phyloP scores from a whole-genome alignment of 2,888 invertebrate genomes.

The Oligia strigilis region DNA sequence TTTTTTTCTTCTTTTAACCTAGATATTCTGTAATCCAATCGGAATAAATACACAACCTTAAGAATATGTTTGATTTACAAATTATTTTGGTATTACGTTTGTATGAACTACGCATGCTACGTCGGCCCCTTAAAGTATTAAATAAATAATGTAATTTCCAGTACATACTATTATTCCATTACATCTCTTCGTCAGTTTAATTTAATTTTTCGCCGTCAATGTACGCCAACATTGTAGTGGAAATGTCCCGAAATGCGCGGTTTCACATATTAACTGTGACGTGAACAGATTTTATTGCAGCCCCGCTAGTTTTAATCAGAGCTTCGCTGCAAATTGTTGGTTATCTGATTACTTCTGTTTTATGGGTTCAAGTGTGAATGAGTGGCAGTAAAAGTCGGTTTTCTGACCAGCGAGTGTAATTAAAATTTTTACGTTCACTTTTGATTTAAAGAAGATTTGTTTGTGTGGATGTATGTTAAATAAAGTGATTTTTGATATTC shows the following conservation, averaged over 20 bases:
- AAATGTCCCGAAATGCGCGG: constrained; percentile 76
- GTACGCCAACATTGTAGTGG: constrained; percentile 81
- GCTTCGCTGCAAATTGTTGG: constrained; percentile 54
- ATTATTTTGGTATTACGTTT: too few relatives aligned
- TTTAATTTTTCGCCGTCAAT: constrained; percentile 84
- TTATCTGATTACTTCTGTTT: constrained; percentile 63
- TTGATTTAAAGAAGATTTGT: constrained; percentile 9
- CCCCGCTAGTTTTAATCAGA: constrained; percentile 74
- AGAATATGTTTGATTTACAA: too few relatives aligned
- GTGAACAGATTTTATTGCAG: constrained; percentile 77
- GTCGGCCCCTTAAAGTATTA: neutral
- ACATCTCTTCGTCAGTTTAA: constrained; percentile 75
- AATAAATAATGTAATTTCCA: constrained; percentile 45
- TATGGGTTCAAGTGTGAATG: constrained; percentile 55
- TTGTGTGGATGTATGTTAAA: neutral
- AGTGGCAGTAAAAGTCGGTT: constrained; percentile 49
- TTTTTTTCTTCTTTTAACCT: too few relatives aligned
- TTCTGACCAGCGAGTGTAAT: constrained; percentile 26
- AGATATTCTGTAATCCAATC: too few relatives aligned
- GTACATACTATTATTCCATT: constrained; percentile 39
- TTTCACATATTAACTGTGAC: constrained; percentile 78
- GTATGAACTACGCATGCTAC: too few relatives aligned
- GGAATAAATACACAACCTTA: too few relatives aligned
- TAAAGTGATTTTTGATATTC: too few relatives aligned
- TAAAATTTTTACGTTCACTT: constrained; percentile 13